These are phyloP conservation scores for Yponomeuta cagnagella DNA, from an alignment of 2,888 invertebrate genomes.

Conservation along the genomic window DNA sequence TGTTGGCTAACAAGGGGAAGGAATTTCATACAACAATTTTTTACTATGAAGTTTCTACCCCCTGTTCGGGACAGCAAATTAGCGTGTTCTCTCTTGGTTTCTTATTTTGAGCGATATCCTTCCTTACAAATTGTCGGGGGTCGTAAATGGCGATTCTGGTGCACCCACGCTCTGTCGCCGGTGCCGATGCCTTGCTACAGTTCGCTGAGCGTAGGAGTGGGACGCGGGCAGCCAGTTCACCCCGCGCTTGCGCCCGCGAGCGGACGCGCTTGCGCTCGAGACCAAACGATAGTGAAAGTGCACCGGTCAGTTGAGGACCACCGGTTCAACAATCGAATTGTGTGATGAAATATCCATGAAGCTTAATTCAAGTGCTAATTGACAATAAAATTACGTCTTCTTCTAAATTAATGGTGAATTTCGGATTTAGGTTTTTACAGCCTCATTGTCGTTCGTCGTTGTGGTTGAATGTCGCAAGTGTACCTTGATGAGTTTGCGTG, in stretches of 20 bases:
- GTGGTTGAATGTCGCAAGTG: constrained; percentile 33
- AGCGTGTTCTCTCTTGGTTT: not conserved
- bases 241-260: constrained; percentile 56
- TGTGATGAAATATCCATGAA: constrained; percentile 15
- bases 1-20: no score
- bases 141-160: constrained; percentile 62
- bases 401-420: not conserved
- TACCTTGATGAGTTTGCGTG: constrained; percentile 14
- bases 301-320: constrained; percentile 31
- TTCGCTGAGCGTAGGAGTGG: constrained; percentile 54
- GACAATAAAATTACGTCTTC: not conserved
- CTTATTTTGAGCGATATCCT: constrained; percentile 9
- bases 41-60: no score
- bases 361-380: not conserved
- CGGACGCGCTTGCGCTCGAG: constrained; percentile 45
- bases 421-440: not conserved
- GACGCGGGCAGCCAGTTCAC: constrained; percentile 46
- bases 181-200: constrained; percentile 35
- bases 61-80: not conserved
- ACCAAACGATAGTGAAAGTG: constrained; percentile 57
- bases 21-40: no score
- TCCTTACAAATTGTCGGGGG: constrained; percentile 31
- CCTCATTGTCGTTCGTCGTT: constrained; percentile 23
- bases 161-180: constrained; percentile 43
- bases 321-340: constrained; percentile 25